Conservation (phyloP, 2,113 vertebrate genomes). For the Salvelinus fontinalis region DNA sequence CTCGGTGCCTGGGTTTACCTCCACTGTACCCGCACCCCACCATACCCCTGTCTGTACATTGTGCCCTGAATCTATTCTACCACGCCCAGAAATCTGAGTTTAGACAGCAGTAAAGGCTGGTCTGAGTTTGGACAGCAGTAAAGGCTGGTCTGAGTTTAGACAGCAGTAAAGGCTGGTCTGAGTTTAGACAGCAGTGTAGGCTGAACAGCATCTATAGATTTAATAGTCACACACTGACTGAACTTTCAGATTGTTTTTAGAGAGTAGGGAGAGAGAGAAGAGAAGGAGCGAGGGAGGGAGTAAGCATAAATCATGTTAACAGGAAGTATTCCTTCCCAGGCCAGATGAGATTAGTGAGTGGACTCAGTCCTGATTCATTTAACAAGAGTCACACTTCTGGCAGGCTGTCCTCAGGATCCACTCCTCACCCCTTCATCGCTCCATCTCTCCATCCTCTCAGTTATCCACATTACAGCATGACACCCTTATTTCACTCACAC, state of each 20-base stretch:
- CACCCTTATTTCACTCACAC: background rate
- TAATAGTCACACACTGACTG: background rate
- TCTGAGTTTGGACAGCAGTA: too few species aligned
- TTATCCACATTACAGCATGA: background rate
- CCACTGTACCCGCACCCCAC: too few species aligned
- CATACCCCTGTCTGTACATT: too few species aligned
- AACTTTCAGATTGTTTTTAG: background rate
- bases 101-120: too few species aligned
- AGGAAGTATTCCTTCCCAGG: background rate
- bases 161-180: too few species aligned
- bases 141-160: too few species aligned
- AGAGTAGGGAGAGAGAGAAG: background rate
- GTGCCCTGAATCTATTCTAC: too few species aligned
- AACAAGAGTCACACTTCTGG: background rate
- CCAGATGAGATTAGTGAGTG: background rate
- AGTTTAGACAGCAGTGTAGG: too few species aligned
- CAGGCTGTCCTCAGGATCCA: background rate
- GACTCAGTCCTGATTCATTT: background rate
- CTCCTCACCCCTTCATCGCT: background rate
- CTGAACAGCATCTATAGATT: too few species aligned
- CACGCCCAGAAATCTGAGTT: too few species aligned
- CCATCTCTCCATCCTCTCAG: background rate
- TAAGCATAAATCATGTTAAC: background rate
- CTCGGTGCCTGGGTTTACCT: too few species aligned
- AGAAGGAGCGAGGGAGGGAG: background rate